Evolutionary conservation across 2,113 vertebrate species (phyloP).

Genomic region (Condylura cristata): DNA sequence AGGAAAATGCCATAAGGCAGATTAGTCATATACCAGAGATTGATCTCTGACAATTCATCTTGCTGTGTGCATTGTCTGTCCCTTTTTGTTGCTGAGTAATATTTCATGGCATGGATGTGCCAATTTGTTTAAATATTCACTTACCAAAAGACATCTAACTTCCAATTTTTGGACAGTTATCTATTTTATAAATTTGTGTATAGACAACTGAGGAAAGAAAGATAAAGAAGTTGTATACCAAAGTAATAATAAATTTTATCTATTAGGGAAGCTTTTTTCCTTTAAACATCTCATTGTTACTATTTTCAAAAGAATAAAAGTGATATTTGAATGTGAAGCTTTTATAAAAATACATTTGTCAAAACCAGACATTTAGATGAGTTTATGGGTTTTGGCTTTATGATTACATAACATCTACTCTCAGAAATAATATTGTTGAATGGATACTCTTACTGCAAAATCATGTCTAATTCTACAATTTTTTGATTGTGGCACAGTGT

Average conservation of each 20-base stretch:
- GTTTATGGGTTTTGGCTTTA: not conserved
- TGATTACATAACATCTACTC: not conserved
- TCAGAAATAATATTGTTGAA: not conserved
- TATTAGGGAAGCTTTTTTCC: not conserved
- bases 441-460: not conserved
- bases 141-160: not conserved
- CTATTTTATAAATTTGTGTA: not conserved
- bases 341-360: constrained; percentile 1
- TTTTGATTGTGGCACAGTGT: not conserved
- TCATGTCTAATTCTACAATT: not conserved
- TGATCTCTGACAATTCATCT: not conserved
- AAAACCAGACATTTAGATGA: not conserved
- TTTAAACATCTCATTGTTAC: not conserved
- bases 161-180: not conserved
- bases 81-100: not conserved
- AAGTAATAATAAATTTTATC: not conserved
- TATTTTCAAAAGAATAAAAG: not conserved
- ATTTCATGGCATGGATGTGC: not conserved
- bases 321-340: not conserved
- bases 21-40: not conserved
- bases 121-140: not conserved
- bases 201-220: not conserved
- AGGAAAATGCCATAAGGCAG: not conserved
- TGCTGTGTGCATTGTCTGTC: not conserved
- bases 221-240: not conserved